Evolutionary conservation across 2,888 invertebrate genomes (phyloP).

Genomic region (Cheilosia scutellata): DNA sequence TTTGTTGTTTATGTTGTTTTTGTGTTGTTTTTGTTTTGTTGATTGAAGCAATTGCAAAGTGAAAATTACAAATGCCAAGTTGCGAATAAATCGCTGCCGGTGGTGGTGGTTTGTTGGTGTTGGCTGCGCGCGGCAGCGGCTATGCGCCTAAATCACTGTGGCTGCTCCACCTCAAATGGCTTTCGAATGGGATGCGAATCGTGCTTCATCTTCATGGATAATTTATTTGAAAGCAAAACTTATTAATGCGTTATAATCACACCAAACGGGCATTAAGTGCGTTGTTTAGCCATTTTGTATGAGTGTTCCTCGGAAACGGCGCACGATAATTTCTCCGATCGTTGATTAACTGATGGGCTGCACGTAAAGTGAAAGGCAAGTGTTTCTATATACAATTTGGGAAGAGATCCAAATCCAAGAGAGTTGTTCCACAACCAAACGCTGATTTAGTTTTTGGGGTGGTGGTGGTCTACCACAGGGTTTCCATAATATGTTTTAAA

Average conservation of each 20-base stretch:
- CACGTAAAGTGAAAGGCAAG: slow-evolving; percentile 70
- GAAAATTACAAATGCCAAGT: slow-evolving; percentile 76
- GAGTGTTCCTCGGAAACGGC: slow-evolving; percentile 19
- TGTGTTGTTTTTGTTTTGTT: slow-evolving; percentile 34
- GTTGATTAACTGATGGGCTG: slow-evolving; percentile 66
- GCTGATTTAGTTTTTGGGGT: background rate
- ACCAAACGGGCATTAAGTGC: slow-evolving; percentile 75
- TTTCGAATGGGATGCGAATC: slow-evolving; percentile 73
- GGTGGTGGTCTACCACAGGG: slow-evolving; percentile 19
- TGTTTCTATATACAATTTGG: slow-evolving; percentile 17
- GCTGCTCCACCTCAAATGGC: slow-evolving; percentile 75
- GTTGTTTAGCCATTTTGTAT: slow-evolving; percentile 57
- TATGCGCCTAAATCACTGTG: background rate
- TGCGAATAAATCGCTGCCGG: slow-evolving; percentile 69
- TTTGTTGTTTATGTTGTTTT: too few relatives aligned
- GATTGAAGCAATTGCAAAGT: slow-evolving; percentile 75
- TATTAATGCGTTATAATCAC: slow-evolving; percentile 76
- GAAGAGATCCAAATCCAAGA: slow-evolving; percentile 32
- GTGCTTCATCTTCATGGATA: slow-evolving; percentile 75
- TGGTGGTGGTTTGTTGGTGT: background rate
- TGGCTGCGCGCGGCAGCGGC: slow-evolving; percentile 5
- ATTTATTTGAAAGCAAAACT: slow-evolving; percentile 75
- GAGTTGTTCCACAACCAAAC: background rate
- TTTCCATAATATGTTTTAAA: background rate
- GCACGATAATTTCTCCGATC: slow-evolving; percentile 59